Percentiles rank a stretch among this genome's conserved stretches.
Evolutionary conservation across 2,888 invertebrate genomes (phyloP).

Genomic region (Apocheima hispidaria): DNA sequence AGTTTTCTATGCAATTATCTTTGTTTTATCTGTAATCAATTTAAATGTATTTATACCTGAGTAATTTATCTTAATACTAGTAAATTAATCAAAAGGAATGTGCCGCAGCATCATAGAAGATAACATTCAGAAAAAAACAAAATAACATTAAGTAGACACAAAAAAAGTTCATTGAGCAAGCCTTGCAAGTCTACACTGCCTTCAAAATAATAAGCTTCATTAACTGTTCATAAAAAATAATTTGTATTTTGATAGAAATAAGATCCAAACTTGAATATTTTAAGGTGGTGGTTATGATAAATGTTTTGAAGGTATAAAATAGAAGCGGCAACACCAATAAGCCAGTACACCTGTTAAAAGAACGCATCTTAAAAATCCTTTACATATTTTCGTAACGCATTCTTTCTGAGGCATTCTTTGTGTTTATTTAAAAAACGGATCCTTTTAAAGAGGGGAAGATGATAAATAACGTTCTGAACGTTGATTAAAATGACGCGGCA

Average conservation of each 20-base stretch:
- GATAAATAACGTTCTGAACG: constrained; percentile 68
- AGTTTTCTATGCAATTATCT: not conserved
- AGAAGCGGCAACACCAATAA: constrained; percentile 50
- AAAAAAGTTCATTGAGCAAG: constrained; percentile 77
- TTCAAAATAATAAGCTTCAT: constrained; percentile 8
- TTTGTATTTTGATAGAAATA: constrained; percentile 19
- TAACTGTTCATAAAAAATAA: constrained; percentile 31
- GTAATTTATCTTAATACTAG: constrained; percentile 46
- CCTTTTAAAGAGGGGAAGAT: constrained; percentile 57
- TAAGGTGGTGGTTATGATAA: constrained; percentile 3
- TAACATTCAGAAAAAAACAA: constrained; percentile 80
- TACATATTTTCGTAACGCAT: constrained; percentile 80
- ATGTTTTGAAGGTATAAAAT: constrained; percentile 17
- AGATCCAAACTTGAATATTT: constrained; percentile 20
- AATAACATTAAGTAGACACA: constrained; percentile 76
- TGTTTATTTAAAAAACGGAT: constrained; percentile 67
- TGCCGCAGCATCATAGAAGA: constrained; percentile 70
- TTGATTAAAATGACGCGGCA: constrained; percentile 76
- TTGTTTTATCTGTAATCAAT: not conserved
- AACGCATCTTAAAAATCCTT: constrained; percentile 69
- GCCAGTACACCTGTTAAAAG: constrained; percentile 77
- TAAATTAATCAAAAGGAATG: constrained; percentile 77
- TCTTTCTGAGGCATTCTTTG: constrained; percentile 71
- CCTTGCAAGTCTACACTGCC: constrained; percentile 49
- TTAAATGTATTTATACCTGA: not conserved